Conservation (phyloP, 1,140 invertebrate species). For the Drosophila takahashii region DNA sequence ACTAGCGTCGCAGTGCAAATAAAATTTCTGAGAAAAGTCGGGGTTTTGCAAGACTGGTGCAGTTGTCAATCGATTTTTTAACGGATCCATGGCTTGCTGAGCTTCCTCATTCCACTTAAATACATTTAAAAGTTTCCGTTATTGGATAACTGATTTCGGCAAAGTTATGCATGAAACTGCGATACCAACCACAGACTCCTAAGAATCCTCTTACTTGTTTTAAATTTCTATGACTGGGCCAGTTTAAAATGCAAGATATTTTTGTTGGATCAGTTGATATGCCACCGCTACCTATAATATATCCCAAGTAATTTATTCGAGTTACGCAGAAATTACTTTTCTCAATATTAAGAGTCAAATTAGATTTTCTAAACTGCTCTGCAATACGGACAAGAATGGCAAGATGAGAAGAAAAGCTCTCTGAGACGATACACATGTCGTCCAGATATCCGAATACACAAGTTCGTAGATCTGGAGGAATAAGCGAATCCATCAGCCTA, state of each 20-base stretch:
- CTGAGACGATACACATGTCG: too few relatives aligned
- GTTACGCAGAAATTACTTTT: slow-evolving; percentile 10
- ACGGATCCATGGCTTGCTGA: slow-evolving; percentile 1
- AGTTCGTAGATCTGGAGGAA: slow-evolving; percentile 33
- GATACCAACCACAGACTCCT: slow-evolving; percentile 12
- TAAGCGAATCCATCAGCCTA: slow-evolving; percentile 28
- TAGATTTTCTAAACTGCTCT: too few relatives aligned
- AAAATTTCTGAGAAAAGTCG: slow-evolving; percentile 2
- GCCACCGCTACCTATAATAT: slow-evolving; percentile 2
- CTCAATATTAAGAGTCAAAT: slow-evolving; percentile 5
- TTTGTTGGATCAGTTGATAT: slow-evolving; percentile 6
- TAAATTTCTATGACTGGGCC: slow-evolving; percentile 7
- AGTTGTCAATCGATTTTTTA: slow-evolving; percentile 8
- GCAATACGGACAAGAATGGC: too few relatives aligned
- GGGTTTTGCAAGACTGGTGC: slow-evolving; percentile 12
- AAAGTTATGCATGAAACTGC: slow-evolving; percentile 11
- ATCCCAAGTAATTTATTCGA: not conserved
- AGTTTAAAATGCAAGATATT: slow-evolving; percentile 10
- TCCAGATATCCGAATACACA: too few relatives aligned
- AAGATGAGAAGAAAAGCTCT: too few relatives aligned
- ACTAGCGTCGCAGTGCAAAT: slow-evolving; percentile 11
- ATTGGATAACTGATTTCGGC: not conserved
- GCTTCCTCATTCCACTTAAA: slow-evolving; percentile 14
- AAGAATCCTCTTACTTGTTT: slow-evolving; percentile 21
- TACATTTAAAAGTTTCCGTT: slow-evolving; percentile 1